Percentiles rank a stretch among this genome's conserved stretches.
Evolutionary conservation across 2,113 vertebrate genomes (phyloP).

Genomic region (Lutjanus erythropterus): DNA sequence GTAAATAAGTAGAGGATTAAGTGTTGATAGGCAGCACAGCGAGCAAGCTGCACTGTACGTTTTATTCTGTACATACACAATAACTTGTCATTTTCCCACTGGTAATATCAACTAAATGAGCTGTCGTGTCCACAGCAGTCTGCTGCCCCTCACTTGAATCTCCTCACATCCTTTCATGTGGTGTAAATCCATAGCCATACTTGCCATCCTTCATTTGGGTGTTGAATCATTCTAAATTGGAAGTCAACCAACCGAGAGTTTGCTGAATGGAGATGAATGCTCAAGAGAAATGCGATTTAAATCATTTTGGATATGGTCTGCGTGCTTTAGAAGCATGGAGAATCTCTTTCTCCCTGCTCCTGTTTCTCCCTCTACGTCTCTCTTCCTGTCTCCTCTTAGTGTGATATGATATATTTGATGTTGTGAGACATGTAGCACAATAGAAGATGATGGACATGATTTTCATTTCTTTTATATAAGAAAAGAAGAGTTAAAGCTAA

Average conservation of each 20-base stretch:
- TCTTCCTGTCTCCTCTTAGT: constrained; percentile 8
- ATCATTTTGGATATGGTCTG: constrained; percentile 50
- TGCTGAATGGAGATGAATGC: constrained; percentile 44
- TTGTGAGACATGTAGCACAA: background rate
- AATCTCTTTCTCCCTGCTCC: constrained; percentile 21
- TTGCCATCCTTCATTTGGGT: constrained; percentile 50
- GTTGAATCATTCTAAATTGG: constrained; percentile 62
- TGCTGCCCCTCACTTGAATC: constrained; percentile 5
- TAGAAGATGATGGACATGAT: constrained; percentile 7
- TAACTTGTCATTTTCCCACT: constrained; percentile 7
- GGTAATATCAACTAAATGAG: constrained; percentile 24
- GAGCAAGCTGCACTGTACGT: background rate
- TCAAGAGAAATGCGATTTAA: constrained; percentile 50
- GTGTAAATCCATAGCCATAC: constrained; percentile 26
- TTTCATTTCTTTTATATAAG: constrained; percentile 36
- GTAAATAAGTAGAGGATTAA: background rate
- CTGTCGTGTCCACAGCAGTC: constrained; percentile 3
- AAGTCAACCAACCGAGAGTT: constrained; percentile 46
- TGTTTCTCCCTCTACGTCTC: background rate
- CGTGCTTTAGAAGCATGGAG: constrained; percentile 22
- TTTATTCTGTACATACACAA: constrained; percentile 21
- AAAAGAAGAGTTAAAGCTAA: constrained; percentile 33
- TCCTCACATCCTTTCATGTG: constrained; percentile 21
- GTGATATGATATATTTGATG: constrained; percentile 8
- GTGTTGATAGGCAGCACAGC: background rate